phyloP scores from a whole-genome alignment of 2,797 vertebrate species.

The Pelodytes ibericus region DNA sequence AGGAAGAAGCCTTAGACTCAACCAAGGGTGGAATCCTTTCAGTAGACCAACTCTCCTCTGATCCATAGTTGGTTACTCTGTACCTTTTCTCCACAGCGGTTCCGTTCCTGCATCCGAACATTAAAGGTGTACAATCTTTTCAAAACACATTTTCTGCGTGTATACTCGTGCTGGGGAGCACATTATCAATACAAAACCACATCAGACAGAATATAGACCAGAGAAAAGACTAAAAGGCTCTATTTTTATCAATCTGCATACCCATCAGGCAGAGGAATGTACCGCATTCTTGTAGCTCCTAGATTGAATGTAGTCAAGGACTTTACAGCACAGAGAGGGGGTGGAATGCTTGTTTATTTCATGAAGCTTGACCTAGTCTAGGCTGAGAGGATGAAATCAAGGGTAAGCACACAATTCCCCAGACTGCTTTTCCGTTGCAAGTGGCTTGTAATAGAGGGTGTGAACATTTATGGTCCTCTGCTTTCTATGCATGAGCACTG shows the following conservation, averaged over 20 bases:
- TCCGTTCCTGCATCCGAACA: no score
- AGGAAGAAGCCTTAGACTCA: no score
- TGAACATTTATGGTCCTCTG: neutral
- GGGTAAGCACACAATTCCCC: neutral
- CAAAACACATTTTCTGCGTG: no score
- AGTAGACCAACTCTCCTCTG: no score
- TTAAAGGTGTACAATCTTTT: no score
- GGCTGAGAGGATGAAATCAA: constrained; percentile 24
- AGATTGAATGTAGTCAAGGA: constrained; percentile 8
- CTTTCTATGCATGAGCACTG: constrained; percentile 5
- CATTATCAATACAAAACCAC: no score
- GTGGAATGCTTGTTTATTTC: neutral
- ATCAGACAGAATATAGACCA: neutral
- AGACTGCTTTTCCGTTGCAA: constrained; percentile 7
- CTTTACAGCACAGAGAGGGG: neutral
- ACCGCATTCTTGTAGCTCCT: neutral
- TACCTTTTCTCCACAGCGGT: no score
- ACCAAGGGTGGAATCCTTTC: no score
- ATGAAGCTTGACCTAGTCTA: constrained; percentile 31
- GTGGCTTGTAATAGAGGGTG: constrained; percentile 14
- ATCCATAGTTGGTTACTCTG: no score
- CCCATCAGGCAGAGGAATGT: neutral
- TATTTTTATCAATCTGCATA: neutral
- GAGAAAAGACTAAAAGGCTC: neutral
- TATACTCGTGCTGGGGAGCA: no score